These are phyloP conservation scores for Zoanthus solanderi DNA, from an alignment of 92 coral and sea anemone species.

Conservation along the genomic window DNA sequence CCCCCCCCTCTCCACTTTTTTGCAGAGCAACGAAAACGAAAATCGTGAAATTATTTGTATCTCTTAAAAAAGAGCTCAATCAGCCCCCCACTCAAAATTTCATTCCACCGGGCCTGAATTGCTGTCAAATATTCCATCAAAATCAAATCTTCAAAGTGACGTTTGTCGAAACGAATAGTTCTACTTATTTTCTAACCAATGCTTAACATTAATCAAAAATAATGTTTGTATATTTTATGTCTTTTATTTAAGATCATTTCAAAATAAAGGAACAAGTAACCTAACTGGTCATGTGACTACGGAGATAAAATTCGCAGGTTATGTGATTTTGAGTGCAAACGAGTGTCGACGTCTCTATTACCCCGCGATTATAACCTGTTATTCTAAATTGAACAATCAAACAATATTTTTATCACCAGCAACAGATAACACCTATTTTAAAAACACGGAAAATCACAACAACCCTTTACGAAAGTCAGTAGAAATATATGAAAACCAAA, in stretches of 20 bases:
- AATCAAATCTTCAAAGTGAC: too few species aligned
- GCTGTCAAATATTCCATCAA: too few species aligned
- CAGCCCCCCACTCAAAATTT: too few species aligned
- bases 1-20: too few species aligned
- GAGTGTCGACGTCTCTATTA: not conserved
- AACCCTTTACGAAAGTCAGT: not conserved
- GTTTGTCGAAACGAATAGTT: not conserved
- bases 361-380: conserved; percentile 24
- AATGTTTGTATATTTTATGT: not conserved
- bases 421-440: not conserved
- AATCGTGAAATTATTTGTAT: too few species aligned
- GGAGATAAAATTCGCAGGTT: conserved; percentile 9
- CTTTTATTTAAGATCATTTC: not conserved
- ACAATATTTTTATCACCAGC: not conserved
- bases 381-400: not conserved
- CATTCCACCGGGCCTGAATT: too few species aligned
- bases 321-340: not conserved
- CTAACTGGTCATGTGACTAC: not conserved
- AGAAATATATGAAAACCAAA: not conserved
- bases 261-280: not conserved
- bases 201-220: not conserved
- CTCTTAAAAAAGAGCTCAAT: too few species aligned
- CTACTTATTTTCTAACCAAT: not conserved
- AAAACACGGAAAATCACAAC: not conserved
- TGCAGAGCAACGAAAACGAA: too few species aligned